Percentiles rank a stretch among this genome's conserved stretches.
These are phyloP conservation scores for Lampris megalopsis DNA, from an alignment of 2,113 vertebrate genomes.

Conservation along the genomic window DNA sequence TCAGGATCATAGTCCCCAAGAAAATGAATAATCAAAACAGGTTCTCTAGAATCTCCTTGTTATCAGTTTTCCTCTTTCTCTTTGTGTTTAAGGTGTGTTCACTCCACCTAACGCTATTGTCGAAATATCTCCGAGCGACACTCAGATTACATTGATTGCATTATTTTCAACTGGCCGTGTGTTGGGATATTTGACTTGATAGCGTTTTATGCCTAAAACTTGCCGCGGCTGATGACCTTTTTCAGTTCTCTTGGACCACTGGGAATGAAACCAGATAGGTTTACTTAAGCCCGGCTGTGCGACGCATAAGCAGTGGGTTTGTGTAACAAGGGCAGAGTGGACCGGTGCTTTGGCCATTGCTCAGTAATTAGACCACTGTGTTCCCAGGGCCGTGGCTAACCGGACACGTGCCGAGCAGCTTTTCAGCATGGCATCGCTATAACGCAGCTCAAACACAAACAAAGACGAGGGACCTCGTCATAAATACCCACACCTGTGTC, in stretches of 20 bases:
- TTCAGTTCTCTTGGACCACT: constrained; percentile 41
- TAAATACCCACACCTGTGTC: not conserved
- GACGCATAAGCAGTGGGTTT: constrained; percentile 51
- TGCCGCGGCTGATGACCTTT: constrained; percentile 59
- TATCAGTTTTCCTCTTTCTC: not conserved
- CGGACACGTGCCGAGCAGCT: constrained; percentile 47
- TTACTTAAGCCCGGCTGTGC: constrained; percentile 70
- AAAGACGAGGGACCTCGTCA: constrained; percentile 1
- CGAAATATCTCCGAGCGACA: too few relatives aligned
- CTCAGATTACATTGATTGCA: too few relatives aligned
- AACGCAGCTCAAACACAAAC: constrained; percentile 8
- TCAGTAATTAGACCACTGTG: constrained; percentile 63
- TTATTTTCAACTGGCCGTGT: not conserved
- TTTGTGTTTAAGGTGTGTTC: too few relatives aligned
- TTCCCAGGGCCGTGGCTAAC: constrained; percentile 50
- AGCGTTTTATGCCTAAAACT: constrained; percentile 40
- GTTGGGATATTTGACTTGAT: constrained; percentile 42
- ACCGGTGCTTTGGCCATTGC: constrained; percentile 46
- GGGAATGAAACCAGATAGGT: constrained; percentile 71
- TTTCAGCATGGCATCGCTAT: constrained; percentile 4
- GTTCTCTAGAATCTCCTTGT: too few relatives aligned
- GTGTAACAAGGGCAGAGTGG: constrained; percentile 51
- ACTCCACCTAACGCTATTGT: too few relatives aligned
- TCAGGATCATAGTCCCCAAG: too few relatives aligned
- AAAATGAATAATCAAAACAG: too few relatives aligned